These are phyloP conservation scores for Lampris megalopsis DNA, from an alignment of 2,113 vertebrate species.

Conservation along the genomic window DNA sequence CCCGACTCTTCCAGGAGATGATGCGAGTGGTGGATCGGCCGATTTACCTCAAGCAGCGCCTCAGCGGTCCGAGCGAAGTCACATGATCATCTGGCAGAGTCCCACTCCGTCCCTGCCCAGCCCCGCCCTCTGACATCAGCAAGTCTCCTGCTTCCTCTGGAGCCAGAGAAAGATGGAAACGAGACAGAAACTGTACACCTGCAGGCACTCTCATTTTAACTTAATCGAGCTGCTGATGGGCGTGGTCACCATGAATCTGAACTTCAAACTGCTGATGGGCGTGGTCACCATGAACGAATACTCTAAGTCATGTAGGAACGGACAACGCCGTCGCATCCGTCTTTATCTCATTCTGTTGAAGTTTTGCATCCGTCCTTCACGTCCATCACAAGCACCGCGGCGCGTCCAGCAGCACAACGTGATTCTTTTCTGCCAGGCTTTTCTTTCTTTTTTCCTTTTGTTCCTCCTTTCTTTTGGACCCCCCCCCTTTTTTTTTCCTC, in stretches of 20 bases:
- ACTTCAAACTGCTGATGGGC: neutral
- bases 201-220: slow-evolving; percentile 9
- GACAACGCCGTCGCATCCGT: neutral
- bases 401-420: neutral
- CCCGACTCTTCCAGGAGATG: slow-evolving; percentile 75
- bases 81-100: slow-evolving; percentile 85
- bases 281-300: slow-evolving; percentile 27
- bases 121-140: slow-evolving; percentile 68
- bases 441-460: neutral
- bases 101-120: slow-evolving; percentile 62
- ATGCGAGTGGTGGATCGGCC: slow-evolving; percentile 67
- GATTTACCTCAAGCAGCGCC: slow-evolving; percentile 69
- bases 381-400: neutral
- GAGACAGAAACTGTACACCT: neutral
- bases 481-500: no score
- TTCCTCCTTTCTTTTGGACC: no score
- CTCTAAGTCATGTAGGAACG: slow-evolving; percentile 5
- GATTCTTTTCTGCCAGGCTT: neutral
- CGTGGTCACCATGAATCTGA: slow-evolving; percentile 23
- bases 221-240: neutral
- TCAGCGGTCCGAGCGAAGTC: slow-evolving; percentile 82
- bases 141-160: slow-evolving; percentile 1
- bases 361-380: slow-evolving; percentile 10
- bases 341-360: slow-evolving; percentile 47
- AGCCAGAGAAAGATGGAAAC: slow-evolving; percentile 6